Percentiles rank a stretch among this genome's conserved stretches.
These are phyloP conservation scores for Microdon myrmicae DNA, from an alignment of 2,888 invertebrate genomes.

Conservation along the genomic window DNA sequence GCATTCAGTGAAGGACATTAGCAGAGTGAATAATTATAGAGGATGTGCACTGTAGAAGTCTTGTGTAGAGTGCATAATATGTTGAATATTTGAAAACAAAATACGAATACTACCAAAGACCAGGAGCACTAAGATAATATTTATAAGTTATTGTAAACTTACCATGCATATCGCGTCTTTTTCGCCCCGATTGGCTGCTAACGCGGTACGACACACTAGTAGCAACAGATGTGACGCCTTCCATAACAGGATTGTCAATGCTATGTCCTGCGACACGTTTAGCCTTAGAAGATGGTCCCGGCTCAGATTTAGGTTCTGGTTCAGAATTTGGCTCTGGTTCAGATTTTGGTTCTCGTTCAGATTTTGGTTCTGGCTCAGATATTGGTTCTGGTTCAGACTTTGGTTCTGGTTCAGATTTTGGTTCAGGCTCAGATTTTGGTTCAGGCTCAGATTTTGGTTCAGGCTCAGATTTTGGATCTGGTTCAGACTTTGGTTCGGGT, in stretches of 20 bases:
- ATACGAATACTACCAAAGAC: slow-evolving; percentile 20
- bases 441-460: slow-evolving; percentile 57
- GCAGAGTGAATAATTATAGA: not conserved
- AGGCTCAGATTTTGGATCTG: slow-evolving; percentile 66
- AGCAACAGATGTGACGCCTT: slow-evolving; percentile 76
- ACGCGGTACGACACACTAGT: slow-evolving; percentile 84
- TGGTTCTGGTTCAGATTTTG: slow-evolving; percentile 61
- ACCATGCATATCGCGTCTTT: slow-evolving; percentile 55
- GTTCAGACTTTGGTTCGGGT: slow-evolving; percentile 63
- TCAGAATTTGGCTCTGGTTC: slow-evolving; percentile 65
- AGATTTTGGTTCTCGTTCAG: slow-evolving; percentile 68
- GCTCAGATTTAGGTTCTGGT: slow-evolving; percentile 68
- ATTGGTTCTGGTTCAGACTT: slow-evolving; percentile 62
- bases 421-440: slow-evolving; percentile 62
- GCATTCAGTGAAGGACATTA: slow-evolving; percentile 31
- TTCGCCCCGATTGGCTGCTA: slow-evolving; percentile 70
- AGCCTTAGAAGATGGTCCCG: slow-evolving; percentile 67
- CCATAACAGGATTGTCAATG: slow-evolving; percentile 63
- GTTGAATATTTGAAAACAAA: too few relatives aligned
- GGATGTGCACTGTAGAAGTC: too few relatives aligned
- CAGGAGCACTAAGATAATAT: not conserved
- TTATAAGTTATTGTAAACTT: not conserved
- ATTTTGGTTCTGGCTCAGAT: slow-evolving; percentile 65
- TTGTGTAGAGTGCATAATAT: too few relatives aligned
- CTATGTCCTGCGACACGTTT: slow-evolving; percentile 69